These are phyloP conservation scores for Leiothrix lutea DNA, from an alignment of 2,113 vertebrate species.

Conservation along the genomic window DNA sequence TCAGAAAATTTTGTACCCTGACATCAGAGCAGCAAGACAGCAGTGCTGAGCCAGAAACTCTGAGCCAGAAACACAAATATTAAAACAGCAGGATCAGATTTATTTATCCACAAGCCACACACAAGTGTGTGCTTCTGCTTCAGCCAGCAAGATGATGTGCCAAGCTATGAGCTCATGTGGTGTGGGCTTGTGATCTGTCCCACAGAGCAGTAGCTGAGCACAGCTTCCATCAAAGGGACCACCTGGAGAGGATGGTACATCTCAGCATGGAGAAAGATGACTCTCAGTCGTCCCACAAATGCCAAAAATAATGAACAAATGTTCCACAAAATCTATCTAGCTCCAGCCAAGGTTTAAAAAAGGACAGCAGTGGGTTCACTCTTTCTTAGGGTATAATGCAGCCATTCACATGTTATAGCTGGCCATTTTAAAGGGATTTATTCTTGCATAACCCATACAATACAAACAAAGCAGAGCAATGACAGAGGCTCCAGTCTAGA, in stretches of 20 bases:
- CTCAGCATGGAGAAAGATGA: neutral
- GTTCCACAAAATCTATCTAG: neutral
- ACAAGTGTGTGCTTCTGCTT: neutral
- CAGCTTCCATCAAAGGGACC: neutral
- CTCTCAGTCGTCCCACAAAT: neutral
- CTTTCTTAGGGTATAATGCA: neutral
- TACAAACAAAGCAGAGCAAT: neutral
- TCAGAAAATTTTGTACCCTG: neutral
- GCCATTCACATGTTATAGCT: neutral
- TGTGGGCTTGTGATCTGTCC: neutral
- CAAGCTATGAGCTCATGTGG: neutral
- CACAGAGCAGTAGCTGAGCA: slow-evolving; percentile 1
- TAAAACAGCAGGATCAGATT: neutral
- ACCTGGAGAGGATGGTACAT: neutral
- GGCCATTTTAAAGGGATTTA: neutral
- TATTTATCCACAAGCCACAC: neutral
- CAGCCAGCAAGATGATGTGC: neutral
- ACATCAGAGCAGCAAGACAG: neutral
- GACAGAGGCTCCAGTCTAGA: neutral
- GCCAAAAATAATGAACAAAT: slow-evolving; percentile 43
- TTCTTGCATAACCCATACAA: neutral
- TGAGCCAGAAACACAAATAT: neutral
- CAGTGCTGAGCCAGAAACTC: neutral
- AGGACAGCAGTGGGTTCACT: neutral
- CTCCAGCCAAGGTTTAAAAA: neutral